Conservation (phyloP, 2,113 vertebrate genomes). For the Rattus rattus region DNA sequence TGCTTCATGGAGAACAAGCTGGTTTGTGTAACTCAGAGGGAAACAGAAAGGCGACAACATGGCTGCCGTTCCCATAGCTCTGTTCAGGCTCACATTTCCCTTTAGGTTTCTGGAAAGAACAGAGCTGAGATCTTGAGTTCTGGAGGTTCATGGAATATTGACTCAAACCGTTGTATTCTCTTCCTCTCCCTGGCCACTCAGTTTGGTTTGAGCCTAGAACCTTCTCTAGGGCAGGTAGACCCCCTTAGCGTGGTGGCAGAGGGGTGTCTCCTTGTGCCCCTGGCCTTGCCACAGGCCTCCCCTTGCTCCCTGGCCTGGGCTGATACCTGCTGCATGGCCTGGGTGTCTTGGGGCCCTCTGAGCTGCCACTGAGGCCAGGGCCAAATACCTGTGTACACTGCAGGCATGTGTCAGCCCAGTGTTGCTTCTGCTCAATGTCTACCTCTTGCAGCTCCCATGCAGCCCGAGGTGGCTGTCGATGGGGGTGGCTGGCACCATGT, state of each 20-base stretch:
- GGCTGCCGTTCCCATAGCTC: background rate
- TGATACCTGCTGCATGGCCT: background rate
- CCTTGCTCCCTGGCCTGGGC: background rate
- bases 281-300: background rate
- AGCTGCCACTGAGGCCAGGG: background rate
- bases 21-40: background rate
- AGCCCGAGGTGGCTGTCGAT: constrained; percentile 35
- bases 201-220: constrained; percentile 28
- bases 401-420: constrained; percentile 57
- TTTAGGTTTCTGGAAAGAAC: constrained; percentile 11
- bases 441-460: constrained; percentile 77
- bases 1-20: fast-evolving
- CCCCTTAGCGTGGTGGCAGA: background rate
- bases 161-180: constrained; percentile 63
- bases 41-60: background rate
- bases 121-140: constrained; percentile 8
- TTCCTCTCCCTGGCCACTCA: background rate
- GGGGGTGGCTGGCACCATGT: background rate
- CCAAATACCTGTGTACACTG: background rate
- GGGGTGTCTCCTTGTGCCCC: background rate
- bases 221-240: background rate
- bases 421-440: constrained; percentile 79
- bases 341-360: background rate
- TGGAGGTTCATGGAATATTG: constrained; percentile 14
- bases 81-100: background rate